Evolutionary conservation across 2,113 vertebrate genomes (phyloP).

Genomic region (Naja naja): DNA sequence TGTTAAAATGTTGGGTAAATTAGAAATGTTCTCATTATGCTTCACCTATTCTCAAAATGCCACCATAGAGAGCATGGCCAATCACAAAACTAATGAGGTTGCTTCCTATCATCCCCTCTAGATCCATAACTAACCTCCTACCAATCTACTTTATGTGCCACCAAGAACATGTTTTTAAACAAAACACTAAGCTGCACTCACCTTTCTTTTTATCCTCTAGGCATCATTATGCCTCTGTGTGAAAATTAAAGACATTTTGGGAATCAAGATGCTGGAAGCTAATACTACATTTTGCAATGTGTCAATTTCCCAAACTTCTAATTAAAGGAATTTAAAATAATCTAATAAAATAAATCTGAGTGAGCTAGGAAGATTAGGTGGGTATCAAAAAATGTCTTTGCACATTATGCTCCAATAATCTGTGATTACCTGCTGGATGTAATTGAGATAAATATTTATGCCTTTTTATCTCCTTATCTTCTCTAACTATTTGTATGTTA

Average conservation of each 20-base stretch:
- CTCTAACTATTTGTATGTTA: background rate
- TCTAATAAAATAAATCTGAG: background rate
- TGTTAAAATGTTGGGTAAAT: background rate
- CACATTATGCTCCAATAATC: background rate
- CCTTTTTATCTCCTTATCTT: background rate
- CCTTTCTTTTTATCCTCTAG: background rate
- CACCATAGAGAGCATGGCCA: background rate
- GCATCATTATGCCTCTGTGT: background rate
- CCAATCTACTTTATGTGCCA: background rate
- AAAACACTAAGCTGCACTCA: background rate
- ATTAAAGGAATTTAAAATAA: background rate
- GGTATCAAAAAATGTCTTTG: background rate
- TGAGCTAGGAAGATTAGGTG: background rate
- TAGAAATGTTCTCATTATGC: background rate
- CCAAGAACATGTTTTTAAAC: background rate
- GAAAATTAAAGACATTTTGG: background rate
- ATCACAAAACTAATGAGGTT: background rate
- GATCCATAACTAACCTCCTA: background rate
- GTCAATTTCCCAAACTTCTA: background rate
- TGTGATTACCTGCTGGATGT: background rate
- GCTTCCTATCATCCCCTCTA: background rate
- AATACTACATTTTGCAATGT: background rate
- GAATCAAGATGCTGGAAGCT: background rate
- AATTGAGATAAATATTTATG: background rate
- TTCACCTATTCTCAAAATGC: background rate